These are phyloP conservation scores for Aphelinus atriplicis DNA, from an alignment of 1,140 invertebrate genomes.

Conservation along the genomic window DNA sequence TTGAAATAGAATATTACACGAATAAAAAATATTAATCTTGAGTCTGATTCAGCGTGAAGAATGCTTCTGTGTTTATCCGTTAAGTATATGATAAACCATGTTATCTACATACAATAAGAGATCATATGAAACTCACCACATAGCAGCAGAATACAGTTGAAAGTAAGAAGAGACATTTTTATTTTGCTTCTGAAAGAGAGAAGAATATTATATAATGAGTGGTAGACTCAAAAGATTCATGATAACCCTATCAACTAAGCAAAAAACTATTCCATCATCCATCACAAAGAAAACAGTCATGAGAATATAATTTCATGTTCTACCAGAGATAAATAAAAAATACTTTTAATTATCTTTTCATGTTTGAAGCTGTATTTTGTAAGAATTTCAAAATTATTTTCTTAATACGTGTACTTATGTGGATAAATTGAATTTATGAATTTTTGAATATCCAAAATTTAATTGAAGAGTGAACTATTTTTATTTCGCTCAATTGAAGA, in stretches of 20 bases:
- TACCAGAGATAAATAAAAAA: no score
- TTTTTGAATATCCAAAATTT: no score
- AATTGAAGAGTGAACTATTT: no score
- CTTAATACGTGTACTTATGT: no score
- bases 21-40: neutral
- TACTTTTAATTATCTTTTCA: no score
- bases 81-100: neutral
- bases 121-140: conserved; percentile 32
- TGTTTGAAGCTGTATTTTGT: no score
- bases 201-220: neutral
- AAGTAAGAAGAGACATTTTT: conserved; percentile 33
- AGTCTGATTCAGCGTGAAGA: neutral
- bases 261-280: neutral
- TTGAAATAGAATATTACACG: no score
- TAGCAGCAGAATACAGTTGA: conserved; percentile 33
- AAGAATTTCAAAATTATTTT: no score
- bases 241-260: conserved; percentile 4
- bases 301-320: no score
- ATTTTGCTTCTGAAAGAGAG: conserved; percentile 31
- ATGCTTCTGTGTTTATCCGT: neutral
- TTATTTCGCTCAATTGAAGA: no score
- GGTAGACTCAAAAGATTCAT: conserved; percentile 5
- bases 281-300: neutral
- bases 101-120: no score
- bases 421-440: no score